Base-by-base conservation (phyloP, 2,888 invertebrate genomes). In the Dione vanillae region DNA sequence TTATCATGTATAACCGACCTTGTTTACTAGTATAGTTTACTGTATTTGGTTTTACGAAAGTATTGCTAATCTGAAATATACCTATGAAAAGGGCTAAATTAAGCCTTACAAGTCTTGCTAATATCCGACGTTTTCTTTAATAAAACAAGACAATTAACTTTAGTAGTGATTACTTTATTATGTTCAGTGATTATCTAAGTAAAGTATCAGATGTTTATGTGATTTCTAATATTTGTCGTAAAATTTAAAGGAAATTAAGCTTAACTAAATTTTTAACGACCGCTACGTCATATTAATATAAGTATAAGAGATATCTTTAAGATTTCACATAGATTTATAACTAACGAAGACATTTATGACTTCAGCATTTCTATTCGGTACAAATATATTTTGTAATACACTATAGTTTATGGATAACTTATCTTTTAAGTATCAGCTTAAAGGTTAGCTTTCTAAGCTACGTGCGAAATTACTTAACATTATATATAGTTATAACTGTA, bases 381-480 rank as follows among this genome's bases (percentile, higher is more conserved):
- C 68, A 65, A 73, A 71, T 73, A 70, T 64, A 67, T 73, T 73
- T 73, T 68, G 68, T 73, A 71, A 71, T 67, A 70, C 47, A 73
- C 70, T 68, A 73, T 65, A 70, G 67, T 54, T 70, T 73, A 73
- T 67, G 70, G 72, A 70, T 72, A 72, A 69, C 65, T 73, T 71
- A 73, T 70, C 73, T 76, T 73, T 73, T 70, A 64, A 66, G 72
- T 68, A 74, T 72, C 65, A 67, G 54, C 67, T 65, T 69, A 71
- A 75, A 75, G 72, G 75, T 75, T 69, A 76, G 62, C 83, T 85
- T 87, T 86, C 83, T 83, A 80, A 77, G 77, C 74, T 75, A 78
- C 71, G 70, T 75, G 68, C 71, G 76, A 75, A 77, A 74, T 77
- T 77, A 74, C 71, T 73, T 83, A 82, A 83, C 77, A 80, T 81